A percentile compares a stretch with the other conserved stretches of the same genome.
Evolutionary conservation across 2,888 invertebrate genomes (phyloP).

Genomic region (Hemithea aestivaria): DNA sequence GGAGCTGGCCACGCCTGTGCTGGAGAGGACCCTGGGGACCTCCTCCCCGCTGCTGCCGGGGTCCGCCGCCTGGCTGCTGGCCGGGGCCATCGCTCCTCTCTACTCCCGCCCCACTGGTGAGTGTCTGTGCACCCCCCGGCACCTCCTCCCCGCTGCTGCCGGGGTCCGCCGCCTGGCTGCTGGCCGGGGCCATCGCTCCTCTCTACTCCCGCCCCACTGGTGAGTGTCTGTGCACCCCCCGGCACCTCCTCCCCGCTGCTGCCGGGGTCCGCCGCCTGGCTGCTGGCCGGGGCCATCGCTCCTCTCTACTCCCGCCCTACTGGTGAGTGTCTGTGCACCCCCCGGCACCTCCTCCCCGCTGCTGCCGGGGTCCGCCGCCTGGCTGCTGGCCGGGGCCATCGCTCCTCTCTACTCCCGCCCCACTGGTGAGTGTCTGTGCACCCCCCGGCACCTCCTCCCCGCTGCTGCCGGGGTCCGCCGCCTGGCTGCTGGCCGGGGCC

Average conservation of each 20-base stretch:
- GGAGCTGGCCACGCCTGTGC: slow-evolving; percentile 87
- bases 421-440: too few species aligned
- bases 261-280: slow-evolving; percentile 28
- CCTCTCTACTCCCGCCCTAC: too few species aligned
- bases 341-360: too few species aligned
- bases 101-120: slow-evolving; percentile 52
- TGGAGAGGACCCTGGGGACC: slow-evolving; percentile 50
- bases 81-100: slow-evolving; percentile 80
- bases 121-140: slow-evolving; percentile 22
- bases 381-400: slow-evolving; percentile 3
- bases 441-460: too few species aligned
- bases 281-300: not conserved
- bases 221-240: too few species aligned
- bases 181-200: not conserved
- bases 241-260: too few species aligned
- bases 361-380: slow-evolving; percentile 26
- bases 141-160: slow-evolving; percentile 36
- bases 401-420: too few species aligned
- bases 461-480: too few species aligned
- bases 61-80: slow-evolving; percentile 85
- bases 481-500: too few species aligned
- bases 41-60: slow-evolving; percentile 73
- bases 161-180: slow-evolving; percentile 13
- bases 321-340: too few species aligned
- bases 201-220: too few species aligned